Percentiles rank a stretch among this genome's conserved stretches.
These are phyloP conservation scores for Mycalesis mineus DNA, from an alignment of 2,888 invertebrate genomes.

Conservation along the genomic window DNA sequence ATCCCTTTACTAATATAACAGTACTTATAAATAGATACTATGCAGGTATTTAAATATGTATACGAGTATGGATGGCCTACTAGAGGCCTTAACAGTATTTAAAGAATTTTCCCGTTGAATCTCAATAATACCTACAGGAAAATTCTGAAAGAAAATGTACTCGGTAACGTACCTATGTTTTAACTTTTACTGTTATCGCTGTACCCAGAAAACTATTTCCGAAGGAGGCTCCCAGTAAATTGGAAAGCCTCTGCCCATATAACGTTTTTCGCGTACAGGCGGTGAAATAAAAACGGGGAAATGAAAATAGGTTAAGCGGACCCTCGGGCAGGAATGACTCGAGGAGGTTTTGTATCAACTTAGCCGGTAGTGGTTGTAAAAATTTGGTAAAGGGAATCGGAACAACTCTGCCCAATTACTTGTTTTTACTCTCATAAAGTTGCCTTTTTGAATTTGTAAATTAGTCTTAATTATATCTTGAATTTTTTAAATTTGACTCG, in stretches of 20 bases:
- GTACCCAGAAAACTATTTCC: constrained; percentile 36
- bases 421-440: too few relatives aligned
- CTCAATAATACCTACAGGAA: too few relatives aligned
- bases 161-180: not conserved
- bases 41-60: too few relatives aligned
- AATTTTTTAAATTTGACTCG: too few relatives aligned
- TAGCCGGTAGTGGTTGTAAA: constrained; percentile 24
- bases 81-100: too few relatives aligned
- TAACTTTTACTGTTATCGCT: constrained; percentile 33
- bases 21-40: too few relatives aligned
- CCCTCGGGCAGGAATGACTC: constrained; percentile 48
- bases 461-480: too few relatives aligned
- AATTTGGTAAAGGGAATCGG: constrained; percentile 15
- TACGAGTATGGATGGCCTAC: too few relatives aligned
- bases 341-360: constrained; percentile 50
- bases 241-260: constrained; percentile 53
- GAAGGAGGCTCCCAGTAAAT: constrained; percentile 48
- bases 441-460: too few relatives aligned
- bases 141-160: not conserved
- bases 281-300: constrained; percentile 58
- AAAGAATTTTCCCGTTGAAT: too few relatives aligned
- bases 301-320: constrained; percentile 66
- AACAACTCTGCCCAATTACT: not conserved
- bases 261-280: constrained; percentile 42
- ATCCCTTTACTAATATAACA: too few relatives aligned